Base-by-base conservation (phyloP, 2,797 vertebrate species). In the Pogonophryne albipinna region DNA sequence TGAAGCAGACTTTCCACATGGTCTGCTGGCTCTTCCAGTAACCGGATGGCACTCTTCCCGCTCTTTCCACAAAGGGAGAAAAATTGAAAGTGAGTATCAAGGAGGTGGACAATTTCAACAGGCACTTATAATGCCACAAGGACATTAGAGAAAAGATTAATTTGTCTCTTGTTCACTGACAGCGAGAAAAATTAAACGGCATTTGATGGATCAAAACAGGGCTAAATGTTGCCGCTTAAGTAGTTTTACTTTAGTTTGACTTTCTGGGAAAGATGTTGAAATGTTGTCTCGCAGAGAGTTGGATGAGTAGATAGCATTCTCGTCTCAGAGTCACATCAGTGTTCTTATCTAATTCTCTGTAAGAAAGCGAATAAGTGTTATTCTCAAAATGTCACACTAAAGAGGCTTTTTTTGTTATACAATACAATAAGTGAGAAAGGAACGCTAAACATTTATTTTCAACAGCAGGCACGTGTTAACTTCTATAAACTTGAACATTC, bases 1-100 rank as follows among this genome's bases (percentile, higher is more conserved):
- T 81, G 72, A 85, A 87, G 81, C 83, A 85, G 77, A 89, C 66
- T 87, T 89, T 83, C 85, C 78, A 80, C 80, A 84, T 72, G 69
- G 80, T 60, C 46, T 56, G 50, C 56, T 86, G 73, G 71, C 77
- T 83, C 71, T 91, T 91, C 87, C 87, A 86, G 85, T 83, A 88
- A 86, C 31, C 64, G 57, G 72, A 87, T 92, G 89, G 88, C 82
- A 90, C 52, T 56, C 58, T 67, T 76, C 67, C 59, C 77, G 79
- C 45, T 72, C 13, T 81, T 87, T 85, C 82, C 76, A 75, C 23
- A 10, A 53, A 80, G 41, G 55, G 19, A 67, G 58, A 80, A 50
- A 81, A 60, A 79, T 47, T 62, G 7, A 76, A 76, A 66, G 27
- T 69, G 51, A 23, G 42, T 50, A 71, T 63, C 34, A 64, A 79